Evolutionary conservation across 2,888 invertebrate species (phyloP).

Genomic region (Cylindroiulus punctatus): DNA sequence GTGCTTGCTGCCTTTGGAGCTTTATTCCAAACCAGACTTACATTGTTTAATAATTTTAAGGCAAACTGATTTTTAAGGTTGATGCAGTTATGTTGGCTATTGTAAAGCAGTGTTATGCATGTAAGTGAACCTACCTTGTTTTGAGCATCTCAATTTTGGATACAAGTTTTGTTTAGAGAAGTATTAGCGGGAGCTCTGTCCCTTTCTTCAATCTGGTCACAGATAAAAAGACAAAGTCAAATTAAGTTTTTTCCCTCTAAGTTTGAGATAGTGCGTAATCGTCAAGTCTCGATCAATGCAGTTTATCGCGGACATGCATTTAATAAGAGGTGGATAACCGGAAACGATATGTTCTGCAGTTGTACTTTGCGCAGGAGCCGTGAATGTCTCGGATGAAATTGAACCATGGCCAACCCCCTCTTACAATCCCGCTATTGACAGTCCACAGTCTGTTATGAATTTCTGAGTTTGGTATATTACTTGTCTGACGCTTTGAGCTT

Average conservation of each 20-base stretch:
- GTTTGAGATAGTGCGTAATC: background rate
- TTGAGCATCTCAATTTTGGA: too few species aligned
- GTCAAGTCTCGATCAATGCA: background rate
- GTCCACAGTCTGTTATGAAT: background rate
- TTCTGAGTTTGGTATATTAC: background rate
- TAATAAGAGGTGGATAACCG: background rate
- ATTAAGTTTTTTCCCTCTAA: background rate
- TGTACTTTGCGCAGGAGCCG: background rate
- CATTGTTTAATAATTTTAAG: too few species aligned
- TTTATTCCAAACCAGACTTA: too few species aligned
- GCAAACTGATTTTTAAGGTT: too few species aligned
- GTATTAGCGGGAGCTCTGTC: background rate
- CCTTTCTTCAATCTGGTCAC: background rate
- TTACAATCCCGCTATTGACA: background rate
- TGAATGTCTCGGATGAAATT: background rate
- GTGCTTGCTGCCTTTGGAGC: background rate
- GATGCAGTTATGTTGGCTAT: too few species aligned
- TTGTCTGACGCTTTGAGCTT: background rate
- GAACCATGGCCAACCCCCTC: background rate
- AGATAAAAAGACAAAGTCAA: background rate
- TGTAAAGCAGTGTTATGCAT: too few species aligned
- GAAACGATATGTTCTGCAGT: background rate
- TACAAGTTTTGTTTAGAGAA: too few species aligned
- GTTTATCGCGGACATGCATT: background rate
- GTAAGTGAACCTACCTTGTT: too few species aligned